Evolutionary conservation across 2,113 vertebrate species (phyloP).

Genomic region (Phoxinus phoxinus): DNA sequence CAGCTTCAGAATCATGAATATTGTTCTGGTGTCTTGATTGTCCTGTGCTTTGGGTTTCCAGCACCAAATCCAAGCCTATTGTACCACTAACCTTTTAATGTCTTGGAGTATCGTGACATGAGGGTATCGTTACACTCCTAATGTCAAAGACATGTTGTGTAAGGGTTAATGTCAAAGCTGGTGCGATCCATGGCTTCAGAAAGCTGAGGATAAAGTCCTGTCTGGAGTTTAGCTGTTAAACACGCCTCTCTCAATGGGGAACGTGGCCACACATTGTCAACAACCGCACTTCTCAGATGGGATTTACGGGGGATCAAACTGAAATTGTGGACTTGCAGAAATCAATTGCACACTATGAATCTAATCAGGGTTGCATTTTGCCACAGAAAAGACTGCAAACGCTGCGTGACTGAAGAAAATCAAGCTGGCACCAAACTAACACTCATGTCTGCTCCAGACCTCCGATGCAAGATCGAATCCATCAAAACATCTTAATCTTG

Average conservation of each 20-base stretch:
- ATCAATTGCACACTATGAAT: conserved; percentile 31
- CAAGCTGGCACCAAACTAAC: not conserved
- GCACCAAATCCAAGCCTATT: too few relatives aligned
- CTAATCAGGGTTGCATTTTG: not conserved
- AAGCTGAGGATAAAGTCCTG: not conserved
- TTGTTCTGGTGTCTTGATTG: too few relatives aligned
- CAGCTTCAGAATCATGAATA: too few relatives aligned
- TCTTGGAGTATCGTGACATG: too few relatives aligned
- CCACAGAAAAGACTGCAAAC: not conserved
- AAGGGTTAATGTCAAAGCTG: too few relatives aligned
- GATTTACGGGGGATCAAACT: not conserved
- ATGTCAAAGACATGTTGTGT: too few relatives aligned
- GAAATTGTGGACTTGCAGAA: conserved; percentile 5
- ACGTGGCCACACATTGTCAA: not conserved
- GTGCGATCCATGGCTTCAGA: not conserved
- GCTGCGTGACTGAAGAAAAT: not conserved
- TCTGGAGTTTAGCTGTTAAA: not conserved
- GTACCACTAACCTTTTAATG: too few relatives aligned
- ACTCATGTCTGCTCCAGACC: not conserved
- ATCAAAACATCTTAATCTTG: not conserved
- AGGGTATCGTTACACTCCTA: too few relatives aligned
- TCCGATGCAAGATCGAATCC: not conserved
- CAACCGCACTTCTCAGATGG: not conserved
- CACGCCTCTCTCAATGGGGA: not conserved
- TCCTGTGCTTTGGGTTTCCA: too few relatives aligned